These are phyloP conservation scores for Silurus glanis DNA, from an alignment of 2,113 vertebrate genomes.

Conservation along the genomic window DNA sequence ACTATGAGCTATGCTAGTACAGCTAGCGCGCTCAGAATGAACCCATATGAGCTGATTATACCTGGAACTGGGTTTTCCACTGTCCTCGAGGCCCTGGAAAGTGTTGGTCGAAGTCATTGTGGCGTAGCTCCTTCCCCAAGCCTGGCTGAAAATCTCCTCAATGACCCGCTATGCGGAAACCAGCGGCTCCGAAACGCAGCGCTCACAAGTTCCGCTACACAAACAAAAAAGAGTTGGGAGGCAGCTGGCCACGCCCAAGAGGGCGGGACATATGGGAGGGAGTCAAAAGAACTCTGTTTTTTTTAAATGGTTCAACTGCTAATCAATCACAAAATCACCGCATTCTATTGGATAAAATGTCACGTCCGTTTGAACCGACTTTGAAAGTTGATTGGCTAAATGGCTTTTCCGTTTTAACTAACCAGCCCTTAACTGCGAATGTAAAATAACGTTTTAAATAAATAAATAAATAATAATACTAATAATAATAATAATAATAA, in stretches of 20 bases:
- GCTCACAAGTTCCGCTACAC: conserved; percentile 14
- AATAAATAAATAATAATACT: not conserved
- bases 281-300: not conserved
- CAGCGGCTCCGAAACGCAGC: not conserved
- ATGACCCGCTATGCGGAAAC: conserved; percentile 17
- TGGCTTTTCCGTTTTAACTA: not conserved
- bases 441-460: not conserved
- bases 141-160: not conserved
- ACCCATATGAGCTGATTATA: conserved; percentile 53
- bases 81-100: conserved; percentile 77
- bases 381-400: conserved; percentile 31
- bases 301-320: not conserved
- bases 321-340: not conserved
- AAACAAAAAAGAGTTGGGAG: conserved; percentile 17
- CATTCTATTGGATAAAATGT: conserved; percentile 6
- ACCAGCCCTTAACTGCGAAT: not conserved
- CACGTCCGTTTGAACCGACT: not conserved
- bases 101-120: conserved; percentile 77
- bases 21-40: not conserved
- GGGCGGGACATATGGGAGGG: conserved; percentile 22
- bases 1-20: conserved; percentile 3
- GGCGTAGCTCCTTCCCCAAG: conserved; percentile 9
- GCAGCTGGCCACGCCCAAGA: conserved; percentile 30
- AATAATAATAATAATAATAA: no score
- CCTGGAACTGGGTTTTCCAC: conserved; percentile 80